Evolutionary conservation across 2,888 invertebrate species (phyloP), one percentile per base, ranked within the genome.

Genomic region (Andrena bicolor): DNA sequence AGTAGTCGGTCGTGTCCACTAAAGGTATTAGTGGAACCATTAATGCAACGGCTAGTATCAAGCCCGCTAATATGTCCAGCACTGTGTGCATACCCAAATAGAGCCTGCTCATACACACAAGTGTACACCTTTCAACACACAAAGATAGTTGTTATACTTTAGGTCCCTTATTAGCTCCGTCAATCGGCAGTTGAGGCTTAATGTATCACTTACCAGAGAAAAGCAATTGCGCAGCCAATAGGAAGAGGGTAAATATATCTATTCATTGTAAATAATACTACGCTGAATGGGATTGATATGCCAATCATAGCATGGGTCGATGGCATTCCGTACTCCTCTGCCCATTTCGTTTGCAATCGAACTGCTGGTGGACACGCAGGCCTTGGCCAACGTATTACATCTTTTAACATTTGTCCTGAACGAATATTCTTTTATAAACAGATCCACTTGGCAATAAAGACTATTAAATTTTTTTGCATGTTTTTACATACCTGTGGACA

Each of bases 81-180:
- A 98, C 96, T 89, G 97, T 97, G 92, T 99, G 98, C 98, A 99
- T 99, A 88, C 99, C 99, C 68, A 99, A 95, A 94, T 99, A 99
- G 16, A 99, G 94, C 89, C 99, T 95, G 94, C 98, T 98, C 70
- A 96, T 94, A 92, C 98, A 98, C 73, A 98, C 97, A 41, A 98
- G 94, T 2, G 95, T 93, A 92, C 98, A 98, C 96, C 96, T 88
- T 89, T 90, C 76, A 87, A 83, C 76, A 77, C 68, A 82, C 56
- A 60, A 78, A 30, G 20, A 63, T 73, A 79, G 74, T 35, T 48
- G n/a, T 23, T 23, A 23, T 32, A 65, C 51, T 53, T 48, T 35
- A 61, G 48, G 63, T 63, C 53, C 16, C 61, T 73, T 74, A 35
- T 66, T 48, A 73, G 60, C 30, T 73, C 56, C 26, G 53, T 61